Evolutionary conservation across 2,888 invertebrate species (phyloP), one percentile per base, ranked within the genome.

Genomic region (Girardia tigrina): DNA sequence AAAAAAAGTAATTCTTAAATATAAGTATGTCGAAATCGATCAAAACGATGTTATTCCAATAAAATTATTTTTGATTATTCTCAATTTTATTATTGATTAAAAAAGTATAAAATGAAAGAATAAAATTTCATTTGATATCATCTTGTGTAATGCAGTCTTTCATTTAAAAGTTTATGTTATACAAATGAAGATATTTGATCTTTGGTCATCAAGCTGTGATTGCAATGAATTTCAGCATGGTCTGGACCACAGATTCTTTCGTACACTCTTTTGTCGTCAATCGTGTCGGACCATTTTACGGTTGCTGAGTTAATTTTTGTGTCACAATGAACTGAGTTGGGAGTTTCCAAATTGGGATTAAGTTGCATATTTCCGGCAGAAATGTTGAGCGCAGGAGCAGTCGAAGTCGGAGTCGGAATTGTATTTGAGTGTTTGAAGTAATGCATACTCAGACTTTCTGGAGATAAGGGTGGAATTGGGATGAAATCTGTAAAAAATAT

Each of bases 201-300:
- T 56, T 56, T 56, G 8, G 56, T 56, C 56, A 56, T 56, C 56
- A 56, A n/a, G n/a, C n/a, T 56, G 56, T 56, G 56, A n/a, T 56
- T 56, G 56, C 56, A 56, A 56, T 56, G 56, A 8, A 56, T 56
- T 56, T 56, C 56, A 20, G 56, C 56, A 23, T 56, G n/a, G n/a
- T 56, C 56, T 56, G 56, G 4, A 56, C 56, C 56, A 56, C 8
- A 20, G 4, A 56, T 4, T 12, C 56, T n/a, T 56, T 56, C 56
- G n/a, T 56, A 56, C 4, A 56, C n/a, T n/a, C 56, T 4, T 56
- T 56, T 56, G 23, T 56, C 56, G 23, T 56, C 56, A 56, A 56
- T n/a, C 8, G n/a, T 56, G 23, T 56, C 56, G 4, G 56, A 56
- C 56, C 56, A 56, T 56, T 56, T 56, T 16, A 56, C 56, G 4